Evolutionary conservation across 2,797 vertebrate species (phyloP), one percentile per base, ranked within the genome.

Genomic region (Eidolon dupreanum): DNA sequence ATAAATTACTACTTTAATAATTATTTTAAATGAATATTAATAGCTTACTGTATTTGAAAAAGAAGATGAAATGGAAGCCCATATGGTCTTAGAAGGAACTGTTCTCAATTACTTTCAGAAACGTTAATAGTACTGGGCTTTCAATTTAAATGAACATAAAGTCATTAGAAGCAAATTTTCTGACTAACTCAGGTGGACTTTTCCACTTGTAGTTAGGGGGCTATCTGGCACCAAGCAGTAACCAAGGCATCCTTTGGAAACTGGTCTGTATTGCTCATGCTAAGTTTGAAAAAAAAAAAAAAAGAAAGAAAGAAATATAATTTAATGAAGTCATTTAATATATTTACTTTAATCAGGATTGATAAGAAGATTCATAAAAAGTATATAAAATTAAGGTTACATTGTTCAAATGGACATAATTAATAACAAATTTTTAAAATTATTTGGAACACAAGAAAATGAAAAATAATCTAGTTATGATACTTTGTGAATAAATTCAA

Each of bases 31-130:
- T 66, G 85, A 66, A 77, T 66, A 41, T 85, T 68, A 90, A 66
- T 49, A 96, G 38, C 68, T 26, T 59, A 92, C 10, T 81, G 17
- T 17, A 84, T 93, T 88, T 96, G 43, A 59, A 88, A 66, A 71
- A 88, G 28, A 89, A 82, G 31, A 65, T 46, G 16, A 33, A 82
- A 93, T 82, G 61, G 11, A 91, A 88, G 31, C 9, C 7, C 61
- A 77, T 43, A 49, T 53, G 31, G 8, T 55, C 13, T 84, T 74
- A 84, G 7, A 63, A 65, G n/a, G 22, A 78, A 61, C 77, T 24
- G 43, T 91, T 86, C 55, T 81, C 28, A 70, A 33, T 92, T 89
- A 89, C 24, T 93, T 96, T 87, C 31, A 90, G 77, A 92, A 87
- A 74, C 66, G 75, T 41, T 61, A 73, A 26, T 57, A 83, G 33